Evolutionary conservation across 2,888 invertebrate species (phyloP).

Genomic region (Leptinotarsa haldemani): DNA sequence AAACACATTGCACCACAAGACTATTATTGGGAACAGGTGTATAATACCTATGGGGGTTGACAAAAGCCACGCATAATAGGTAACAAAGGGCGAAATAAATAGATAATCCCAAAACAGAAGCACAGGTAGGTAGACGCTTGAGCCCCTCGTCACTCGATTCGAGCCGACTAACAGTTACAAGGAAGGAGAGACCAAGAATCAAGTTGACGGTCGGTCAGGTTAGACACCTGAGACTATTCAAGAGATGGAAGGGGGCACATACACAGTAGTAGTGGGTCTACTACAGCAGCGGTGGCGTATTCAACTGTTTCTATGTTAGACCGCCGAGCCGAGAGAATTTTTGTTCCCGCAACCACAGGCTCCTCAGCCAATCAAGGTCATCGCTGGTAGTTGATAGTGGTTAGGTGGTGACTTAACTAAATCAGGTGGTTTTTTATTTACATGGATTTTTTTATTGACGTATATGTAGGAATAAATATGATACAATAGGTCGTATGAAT

Average conservation of each 20-base stretch:
- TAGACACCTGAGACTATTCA: constrained; percentile 49
- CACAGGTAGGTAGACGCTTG: constrained; percentile 37
- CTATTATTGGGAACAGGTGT: constrained; percentile 28
- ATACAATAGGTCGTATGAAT: background rate
- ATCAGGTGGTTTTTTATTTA: constrained; percentile 1
- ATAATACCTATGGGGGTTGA: constrained; percentile 16
- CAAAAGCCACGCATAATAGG: constrained; percentile 19
- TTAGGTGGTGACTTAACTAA: constrained; percentile 21
- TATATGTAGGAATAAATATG: background rate
- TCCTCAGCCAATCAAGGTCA: constrained; percentile 32
- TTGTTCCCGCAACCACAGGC: constrained; percentile 19
- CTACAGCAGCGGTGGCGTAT: constrained; percentile 64
- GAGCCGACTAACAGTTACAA: constrained; percentile 33
- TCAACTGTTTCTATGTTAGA: constrained; percentile 60
- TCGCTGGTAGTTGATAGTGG: constrained; percentile 21
- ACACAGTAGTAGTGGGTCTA: constrained; percentile 60
- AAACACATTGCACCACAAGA: constrained; percentile 37
- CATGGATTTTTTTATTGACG: background rate
- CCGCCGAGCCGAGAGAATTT: constrained; percentile 49
- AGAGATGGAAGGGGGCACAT: constrained; percentile 47
- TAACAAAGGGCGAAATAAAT: constrained; percentile 31
- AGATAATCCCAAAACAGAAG: constrained; percentile 32
- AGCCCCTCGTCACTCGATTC: constrained; percentile 31
- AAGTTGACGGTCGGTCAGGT: constrained; percentile 47
- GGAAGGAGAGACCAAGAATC: constrained; percentile 42